phyloP scores from a whole-genome alignment of 92 coral and sea anemone genomes.

The Virgularia gustaviana region DNA sequence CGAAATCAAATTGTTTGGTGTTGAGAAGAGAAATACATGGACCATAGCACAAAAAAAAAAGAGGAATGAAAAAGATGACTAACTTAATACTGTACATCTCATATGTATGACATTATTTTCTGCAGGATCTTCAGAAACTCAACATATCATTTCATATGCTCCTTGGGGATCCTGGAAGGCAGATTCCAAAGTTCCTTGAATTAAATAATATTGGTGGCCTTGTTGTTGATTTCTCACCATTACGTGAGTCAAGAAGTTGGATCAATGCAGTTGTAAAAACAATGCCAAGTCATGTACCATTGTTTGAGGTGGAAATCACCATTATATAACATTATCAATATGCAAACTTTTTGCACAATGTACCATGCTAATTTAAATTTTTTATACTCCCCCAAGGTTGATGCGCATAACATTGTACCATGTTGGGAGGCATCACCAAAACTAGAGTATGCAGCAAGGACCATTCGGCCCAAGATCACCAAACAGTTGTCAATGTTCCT shows the following conservation, averaged over 20 bases:
- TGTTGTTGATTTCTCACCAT: slow-evolving; percentile 63
- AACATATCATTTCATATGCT: slow-evolving; percentile 59
- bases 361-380: neutral
- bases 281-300: slow-evolving; percentile 58
- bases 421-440: slow-evolving; percentile 80
- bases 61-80: neutral
- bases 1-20: too few species aligned
- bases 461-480: slow-evolving; percentile 71
- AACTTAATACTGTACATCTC: neutral
- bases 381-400: too few species aligned
- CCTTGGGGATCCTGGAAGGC: slow-evolving; percentile 66
- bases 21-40: too few species aligned
- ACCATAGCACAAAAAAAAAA: too few species aligned
- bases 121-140: slow-evolving; percentile 56
- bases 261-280: slow-evolving; percentile 34
- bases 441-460: slow-evolving; percentile 72
- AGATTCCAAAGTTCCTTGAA: slow-evolving; percentile 53
- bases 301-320: slow-evolving; percentile 60
- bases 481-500: slow-evolving; percentile 59
- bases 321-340: neutral
- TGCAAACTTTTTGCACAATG: neutral
- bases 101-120: neutral
- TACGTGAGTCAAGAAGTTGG: slow-evolving; percentile 58
- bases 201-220: slow-evolving; percentile 57
- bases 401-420: slow-evolving; percentile 74